Percentiles rank a stretch among this genome's conserved stretches.
Evolutionary conservation across 2,888 invertebrate species (phyloP).

Genomic region (Temnothorax rugatulus): DNA sequence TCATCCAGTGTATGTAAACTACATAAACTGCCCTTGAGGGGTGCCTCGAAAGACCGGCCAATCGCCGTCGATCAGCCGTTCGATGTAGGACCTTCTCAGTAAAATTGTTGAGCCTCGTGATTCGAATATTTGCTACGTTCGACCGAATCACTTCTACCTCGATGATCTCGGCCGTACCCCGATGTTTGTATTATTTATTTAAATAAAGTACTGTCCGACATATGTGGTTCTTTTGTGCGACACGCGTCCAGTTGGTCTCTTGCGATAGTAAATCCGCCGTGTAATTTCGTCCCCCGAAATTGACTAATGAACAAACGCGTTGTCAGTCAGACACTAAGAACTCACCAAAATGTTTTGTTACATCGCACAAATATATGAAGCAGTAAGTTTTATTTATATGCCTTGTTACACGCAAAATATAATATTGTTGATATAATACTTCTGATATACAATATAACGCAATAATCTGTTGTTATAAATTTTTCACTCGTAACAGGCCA

Average conservation of each 20-base stretch:
- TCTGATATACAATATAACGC: background rate
- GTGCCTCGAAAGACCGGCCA: constrained; percentile 55
- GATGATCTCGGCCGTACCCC: constrained; percentile 57
- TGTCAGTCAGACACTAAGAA: background rate
- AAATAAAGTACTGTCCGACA: constrained; percentile 67
- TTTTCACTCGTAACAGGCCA: background rate
- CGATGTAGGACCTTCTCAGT: constrained; percentile 65
- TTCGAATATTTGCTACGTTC: constrained; percentile 58
- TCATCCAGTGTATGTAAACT: constrained; percentile 70
- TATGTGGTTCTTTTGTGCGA: constrained; percentile 58
- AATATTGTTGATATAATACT: constrained; percentile 1
- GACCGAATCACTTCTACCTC: constrained; percentile 73
- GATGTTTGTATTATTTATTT: constrained; percentile 71
- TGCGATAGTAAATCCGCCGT: constrained; percentile 6
- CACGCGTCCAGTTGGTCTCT: constrained; percentile 9
- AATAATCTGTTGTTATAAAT: background rate
- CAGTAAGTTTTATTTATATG: background rate
- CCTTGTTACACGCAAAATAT: background rate
- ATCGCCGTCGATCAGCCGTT: constrained; percentile 64
- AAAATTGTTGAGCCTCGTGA: constrained; percentile 63
- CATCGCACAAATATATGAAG: background rate
- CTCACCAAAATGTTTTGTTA: background rate
- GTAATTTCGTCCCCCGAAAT: constrained; percentile 13
- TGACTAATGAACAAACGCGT: constrained; percentile 28
- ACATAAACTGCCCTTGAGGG: constrained; percentile 61